Evolutionary conservation across 2,113 vertebrate species (phyloP).

Genomic region (Gadus macrocephalus): DNA sequence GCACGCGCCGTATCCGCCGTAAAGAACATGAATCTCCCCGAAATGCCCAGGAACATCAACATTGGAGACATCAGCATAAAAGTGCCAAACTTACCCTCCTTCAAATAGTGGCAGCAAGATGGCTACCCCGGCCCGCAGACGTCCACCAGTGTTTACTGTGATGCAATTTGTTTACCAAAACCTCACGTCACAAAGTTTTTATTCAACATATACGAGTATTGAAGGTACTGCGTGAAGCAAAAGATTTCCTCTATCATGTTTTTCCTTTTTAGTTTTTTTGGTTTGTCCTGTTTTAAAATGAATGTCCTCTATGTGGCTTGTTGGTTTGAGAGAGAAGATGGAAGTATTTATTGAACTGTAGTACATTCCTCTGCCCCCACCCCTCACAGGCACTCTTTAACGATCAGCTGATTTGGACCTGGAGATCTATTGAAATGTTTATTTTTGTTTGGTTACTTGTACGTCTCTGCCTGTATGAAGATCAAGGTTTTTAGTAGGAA

Average conservation of each 20-base stretch:
- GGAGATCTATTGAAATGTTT: constrained; percentile 35
- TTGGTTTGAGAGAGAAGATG: constrained; percentile 54
- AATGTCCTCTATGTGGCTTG: constrained; percentile 34
- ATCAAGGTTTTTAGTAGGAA: constrained; percentile 11
- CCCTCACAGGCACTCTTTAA: constrained; percentile 33
- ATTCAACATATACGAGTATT: constrained; percentile 69
- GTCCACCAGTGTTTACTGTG: constrained; percentile 74
- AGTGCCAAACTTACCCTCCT: constrained; percentile 99
- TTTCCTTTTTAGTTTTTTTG: constrained; percentile 72
- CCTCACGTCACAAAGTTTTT: constrained; percentile 69
- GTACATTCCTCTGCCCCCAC: constrained; percentile 78
- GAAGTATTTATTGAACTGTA: constrained; percentile 76
- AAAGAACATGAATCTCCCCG: constrained; percentile 99
- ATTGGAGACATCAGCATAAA: constrained; percentile 99
- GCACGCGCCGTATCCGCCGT: constrained; percentile 98
- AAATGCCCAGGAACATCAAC: constrained; percentile 99
- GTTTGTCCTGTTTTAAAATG: constrained; percentile 64
- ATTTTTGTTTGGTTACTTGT: constrained; percentile 10
- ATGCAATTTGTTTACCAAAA: constrained; percentile 86
- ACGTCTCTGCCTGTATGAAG: constrained; percentile 4
- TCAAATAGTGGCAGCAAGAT: constrained; percentile 84
- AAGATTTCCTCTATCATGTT: constrained; percentile 74
- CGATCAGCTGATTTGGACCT: constrained; percentile 30
- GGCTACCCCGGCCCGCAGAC: constrained; percentile 52
- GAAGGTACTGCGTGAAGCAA: constrained; percentile 81